Conservation (phyloP, 2,113 vertebrate species). For the Loxodonta africana region DNA sequence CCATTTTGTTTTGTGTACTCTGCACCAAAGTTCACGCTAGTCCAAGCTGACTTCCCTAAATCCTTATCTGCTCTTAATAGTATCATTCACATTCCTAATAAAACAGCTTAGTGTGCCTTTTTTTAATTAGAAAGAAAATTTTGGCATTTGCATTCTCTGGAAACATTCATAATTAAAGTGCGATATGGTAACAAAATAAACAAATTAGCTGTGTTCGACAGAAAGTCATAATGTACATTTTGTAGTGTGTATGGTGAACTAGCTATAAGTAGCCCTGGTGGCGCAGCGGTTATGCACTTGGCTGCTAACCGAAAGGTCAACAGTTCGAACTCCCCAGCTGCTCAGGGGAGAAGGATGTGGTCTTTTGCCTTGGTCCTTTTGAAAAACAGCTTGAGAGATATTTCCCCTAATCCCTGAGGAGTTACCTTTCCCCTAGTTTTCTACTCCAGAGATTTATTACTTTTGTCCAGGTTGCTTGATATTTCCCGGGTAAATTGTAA, state of each 20-base stretch:
- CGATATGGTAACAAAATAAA: constrained; percentile 75
- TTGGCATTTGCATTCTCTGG: constrained; percentile 70
- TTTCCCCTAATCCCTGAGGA: too few relatives aligned
- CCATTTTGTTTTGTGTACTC: constrained; percentile 28
- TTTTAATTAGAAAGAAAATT: constrained; percentile 87
- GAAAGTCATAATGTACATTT: not conserved
- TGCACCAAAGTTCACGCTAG: constrained; percentile 74
- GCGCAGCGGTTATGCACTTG: too few relatives aligned
- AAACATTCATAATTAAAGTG: constrained; percentile 85
- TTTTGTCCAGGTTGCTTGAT: too few relatives aligned
- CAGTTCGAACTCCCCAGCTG: too few relatives aligned
- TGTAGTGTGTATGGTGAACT: not conserved
- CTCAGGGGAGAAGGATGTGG: too few relatives aligned
- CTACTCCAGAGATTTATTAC: too few relatives aligned
- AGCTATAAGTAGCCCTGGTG: too few relatives aligned
- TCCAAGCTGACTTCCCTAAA: constrained; percentile 62
- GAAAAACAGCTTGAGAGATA: too few relatives aligned
- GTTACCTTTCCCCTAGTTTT: too few relatives aligned
- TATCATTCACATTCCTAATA: constrained; percentile 77
- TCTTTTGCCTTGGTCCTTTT: too few relatives aligned
- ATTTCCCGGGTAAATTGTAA: too few relatives aligned
- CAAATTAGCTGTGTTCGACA: not conserved
- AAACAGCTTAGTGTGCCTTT: constrained; percentile 82
- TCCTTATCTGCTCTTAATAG: constrained; percentile 66
- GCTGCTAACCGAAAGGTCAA: too few relatives aligned